These are phyloP conservation scores for Tenthredo livida DNA, from an alignment of 2,888 invertebrate species.

Conservation along the genomic window DNA sequence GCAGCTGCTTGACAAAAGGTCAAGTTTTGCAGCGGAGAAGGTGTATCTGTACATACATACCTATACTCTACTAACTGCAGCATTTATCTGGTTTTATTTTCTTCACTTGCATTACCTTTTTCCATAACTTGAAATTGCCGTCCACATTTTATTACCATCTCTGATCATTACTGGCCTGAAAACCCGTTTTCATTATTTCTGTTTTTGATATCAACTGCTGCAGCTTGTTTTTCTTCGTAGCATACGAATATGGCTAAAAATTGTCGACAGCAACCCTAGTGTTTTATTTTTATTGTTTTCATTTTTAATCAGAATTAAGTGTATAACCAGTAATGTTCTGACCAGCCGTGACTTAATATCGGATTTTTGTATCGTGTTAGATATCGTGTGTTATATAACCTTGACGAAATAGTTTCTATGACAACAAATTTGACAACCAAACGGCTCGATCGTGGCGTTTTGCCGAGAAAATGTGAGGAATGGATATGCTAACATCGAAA, in stretches of 20 bases:
- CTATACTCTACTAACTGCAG: neutral
- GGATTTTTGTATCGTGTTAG: neutral
- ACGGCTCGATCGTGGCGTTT: neutral
- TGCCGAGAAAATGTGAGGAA: neutral
- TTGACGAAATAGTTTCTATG: neutral
- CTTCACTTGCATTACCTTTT: neutral
- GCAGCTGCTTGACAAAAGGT: neutral
- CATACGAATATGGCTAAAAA: neutral
- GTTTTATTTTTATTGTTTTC: neutral
- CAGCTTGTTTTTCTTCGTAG: neutral
- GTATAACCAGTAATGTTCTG: neutral
- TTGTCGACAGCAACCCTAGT: neutral
- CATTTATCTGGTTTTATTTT: neutral
- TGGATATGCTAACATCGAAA: neutral
- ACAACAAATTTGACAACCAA: constrained; percentile 32
- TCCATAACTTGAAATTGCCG: neutral
- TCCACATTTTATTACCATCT: neutral
- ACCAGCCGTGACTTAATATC: neutral
- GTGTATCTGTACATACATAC: neutral
- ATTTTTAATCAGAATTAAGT: neutral
- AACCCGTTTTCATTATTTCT: neutral
- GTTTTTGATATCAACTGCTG: neutral
- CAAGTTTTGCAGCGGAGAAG: neutral
- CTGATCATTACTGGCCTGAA: neutral
- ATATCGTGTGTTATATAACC: neutral